Evolutionary conservation across 2,113 vertebrate genomes (phyloP).

Genomic region (Apus apus): DNA sequence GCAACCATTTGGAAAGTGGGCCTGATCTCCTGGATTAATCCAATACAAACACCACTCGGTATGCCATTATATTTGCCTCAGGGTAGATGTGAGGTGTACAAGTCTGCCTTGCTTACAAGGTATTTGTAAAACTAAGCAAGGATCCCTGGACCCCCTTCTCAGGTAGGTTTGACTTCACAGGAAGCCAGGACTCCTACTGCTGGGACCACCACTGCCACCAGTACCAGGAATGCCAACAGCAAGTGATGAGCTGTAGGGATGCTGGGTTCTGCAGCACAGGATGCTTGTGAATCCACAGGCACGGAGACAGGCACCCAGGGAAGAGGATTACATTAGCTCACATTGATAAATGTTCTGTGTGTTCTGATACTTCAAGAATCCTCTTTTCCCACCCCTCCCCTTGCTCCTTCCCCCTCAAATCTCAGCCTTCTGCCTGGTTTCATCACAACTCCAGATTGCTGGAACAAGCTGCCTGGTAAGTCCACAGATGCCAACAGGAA

Average conservation of each 20-base stretch:
- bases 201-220: not conserved
- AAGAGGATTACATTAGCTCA: not conserved
- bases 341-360: not conserved
- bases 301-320: rapidly evolving
- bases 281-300: not conserved
- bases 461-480: slow-evolving; percentile 65
- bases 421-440: slow-evolving; percentile 56
- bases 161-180: not conserved
- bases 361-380: slow-evolving; percentile 7
- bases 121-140: not conserved
- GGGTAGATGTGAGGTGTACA: rapidly evolving
- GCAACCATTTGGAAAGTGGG: rapidly evolving
- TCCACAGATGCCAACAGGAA: slow-evolving; percentile 69
- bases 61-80: not conserved
- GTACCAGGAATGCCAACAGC: not conserved
- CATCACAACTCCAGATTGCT: slow-evolving; percentile 69
- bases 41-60: not conserved
- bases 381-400: not conserved
- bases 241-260: not conserved
- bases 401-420: not conserved
- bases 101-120: not conserved
- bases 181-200: not conserved
- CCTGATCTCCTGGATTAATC: not conserved
- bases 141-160: not conserved
- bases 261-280: not conserved